phyloP scores from a whole-genome alignment of 2,888 invertebrate species.

The Macropis europaea region DNA sequence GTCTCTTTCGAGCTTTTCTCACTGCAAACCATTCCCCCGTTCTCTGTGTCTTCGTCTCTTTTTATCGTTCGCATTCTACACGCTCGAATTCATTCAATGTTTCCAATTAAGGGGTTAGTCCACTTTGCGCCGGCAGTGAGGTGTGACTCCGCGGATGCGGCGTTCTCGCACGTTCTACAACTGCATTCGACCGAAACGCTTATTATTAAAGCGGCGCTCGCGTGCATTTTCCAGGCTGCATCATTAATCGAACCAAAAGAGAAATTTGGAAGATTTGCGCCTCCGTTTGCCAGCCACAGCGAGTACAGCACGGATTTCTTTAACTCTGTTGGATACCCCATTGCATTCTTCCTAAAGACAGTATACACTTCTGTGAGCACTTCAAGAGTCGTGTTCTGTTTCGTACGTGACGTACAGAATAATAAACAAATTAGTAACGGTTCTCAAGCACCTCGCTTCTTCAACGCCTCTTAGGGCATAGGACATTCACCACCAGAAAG shows the following conservation, averaged over 20 bases:
- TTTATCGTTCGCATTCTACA: slow-evolving; percentile 31
- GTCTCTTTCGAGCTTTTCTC: slow-evolving; percentile 15
- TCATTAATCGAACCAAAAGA: slow-evolving; percentile 8
- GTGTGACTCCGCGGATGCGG: slow-evolving; percentile 63
- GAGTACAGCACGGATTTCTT: slow-evolving; percentile 1
- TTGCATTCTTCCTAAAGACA: too few relatives aligned
- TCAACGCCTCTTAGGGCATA: too few relatives aligned
- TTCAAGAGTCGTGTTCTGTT: too few relatives aligned
- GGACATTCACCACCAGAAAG: too few relatives aligned
- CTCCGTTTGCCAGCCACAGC: not conserved
- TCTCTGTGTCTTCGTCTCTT: slow-evolving; percentile 10
- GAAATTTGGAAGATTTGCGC: slow-evolving; percentile 9
- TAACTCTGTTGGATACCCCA: too few relatives aligned
- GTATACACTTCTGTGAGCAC: too few relatives aligned
- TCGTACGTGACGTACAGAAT: too few relatives aligned
- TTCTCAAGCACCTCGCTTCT: too few relatives aligned
- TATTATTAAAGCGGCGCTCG: slow-evolving; percentile 49
- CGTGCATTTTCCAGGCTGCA: slow-evolving; percentile 29
- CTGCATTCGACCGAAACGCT: slow-evolving; percentile 63
- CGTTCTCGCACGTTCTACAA: slow-evolving; percentile 64
- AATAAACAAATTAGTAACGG: too few relatives aligned
- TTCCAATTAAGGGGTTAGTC: slow-evolving; percentile 66
- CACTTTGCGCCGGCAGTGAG: slow-evolving; percentile 64
- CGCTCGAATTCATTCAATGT: slow-evolving; percentile 64
- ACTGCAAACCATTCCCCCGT: not conserved